Evolutionary conservation across 2,888 invertebrate genomes (phyloP).

Genomic region (Galerucella pusilla): DNA sequence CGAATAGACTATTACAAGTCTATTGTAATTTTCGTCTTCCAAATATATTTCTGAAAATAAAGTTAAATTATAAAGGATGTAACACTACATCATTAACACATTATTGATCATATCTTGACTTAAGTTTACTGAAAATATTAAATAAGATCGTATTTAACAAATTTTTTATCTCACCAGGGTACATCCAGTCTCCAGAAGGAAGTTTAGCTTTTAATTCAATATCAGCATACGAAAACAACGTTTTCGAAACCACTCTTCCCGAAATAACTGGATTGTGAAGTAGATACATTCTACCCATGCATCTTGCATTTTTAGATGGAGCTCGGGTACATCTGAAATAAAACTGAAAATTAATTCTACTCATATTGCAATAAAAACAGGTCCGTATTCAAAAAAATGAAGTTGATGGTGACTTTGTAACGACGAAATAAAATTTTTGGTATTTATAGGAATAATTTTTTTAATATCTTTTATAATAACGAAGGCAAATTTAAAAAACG

Average conservation of each 20-base stretch:
- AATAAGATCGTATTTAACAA: no score
- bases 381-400: no score
- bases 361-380: no score
- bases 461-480: no score
- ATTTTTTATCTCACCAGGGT: conserved; percentile 63
- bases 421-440: no score
- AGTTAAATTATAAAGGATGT: conserved; percentile 19
- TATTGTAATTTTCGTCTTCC: conserved; percentile 48
- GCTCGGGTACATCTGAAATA: conserved; percentile 46
- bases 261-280: conserved; percentile 65
- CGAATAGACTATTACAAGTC: conserved; percentile 60
- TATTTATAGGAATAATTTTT: no score
- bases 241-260: conserved; percentile 64
- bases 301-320: conserved; percentile 22
- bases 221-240: conserved; percentile 66
- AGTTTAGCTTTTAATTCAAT: conserved; percentile 68
- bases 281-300: conserved; percentile 26
- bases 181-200: conserved; percentile 69
- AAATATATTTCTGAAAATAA: conserved; percentile 54
- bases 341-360: conserved; percentile 18
- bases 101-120: no score
- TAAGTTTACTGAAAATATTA: no score
- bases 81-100: background rate
- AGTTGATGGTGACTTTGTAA: no score
- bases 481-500: no score